Evolutionary conservation across 2,113 vertebrate species (phyloP).

Genomic region (Diglossa brunneiventris): DNA sequence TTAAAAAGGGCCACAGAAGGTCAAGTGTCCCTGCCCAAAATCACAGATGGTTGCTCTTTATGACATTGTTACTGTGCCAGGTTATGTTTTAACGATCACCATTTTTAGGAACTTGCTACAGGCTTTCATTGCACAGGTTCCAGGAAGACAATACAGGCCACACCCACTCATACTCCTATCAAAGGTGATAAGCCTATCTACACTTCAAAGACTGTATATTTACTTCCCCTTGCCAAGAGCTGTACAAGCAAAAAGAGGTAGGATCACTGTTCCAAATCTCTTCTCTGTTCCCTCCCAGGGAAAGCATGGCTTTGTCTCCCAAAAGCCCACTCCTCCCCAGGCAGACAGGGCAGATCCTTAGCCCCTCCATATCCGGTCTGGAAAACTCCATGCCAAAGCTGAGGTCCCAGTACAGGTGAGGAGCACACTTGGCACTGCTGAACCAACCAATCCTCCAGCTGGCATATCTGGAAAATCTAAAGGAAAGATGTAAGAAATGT

Average conservation of each 20-base stretch:
- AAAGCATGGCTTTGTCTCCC: not conserved
- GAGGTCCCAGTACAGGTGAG: not conserved
- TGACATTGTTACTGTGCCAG: not conserved
- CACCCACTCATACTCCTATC: not conserved
- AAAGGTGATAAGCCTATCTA: not conserved
- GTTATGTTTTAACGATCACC: not conserved
- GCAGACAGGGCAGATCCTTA: not conserved
- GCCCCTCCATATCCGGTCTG: accelerated
- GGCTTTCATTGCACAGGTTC: not conserved
- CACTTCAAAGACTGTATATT: not conserved
- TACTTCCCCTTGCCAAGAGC: not conserved
- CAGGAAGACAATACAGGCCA: not conserved
- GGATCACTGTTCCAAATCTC: not conserved
- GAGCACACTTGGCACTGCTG: not conserved
- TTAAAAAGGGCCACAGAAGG: not conserved
- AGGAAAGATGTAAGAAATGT: not conserved
- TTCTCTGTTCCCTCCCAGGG: not conserved
- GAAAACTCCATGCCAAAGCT: not conserved
- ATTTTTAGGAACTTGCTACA: not conserved
- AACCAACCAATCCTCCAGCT: not conserved
- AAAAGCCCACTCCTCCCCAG: not conserved
- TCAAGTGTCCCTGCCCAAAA: not conserved
- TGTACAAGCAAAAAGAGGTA: not conserved
- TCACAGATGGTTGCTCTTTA: not conserved
- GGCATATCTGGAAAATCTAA: accelerated